Conservation (phyloP, 2,888 invertebrate genomes). For the Rhopalosiphum nymphaeae region DNA sequence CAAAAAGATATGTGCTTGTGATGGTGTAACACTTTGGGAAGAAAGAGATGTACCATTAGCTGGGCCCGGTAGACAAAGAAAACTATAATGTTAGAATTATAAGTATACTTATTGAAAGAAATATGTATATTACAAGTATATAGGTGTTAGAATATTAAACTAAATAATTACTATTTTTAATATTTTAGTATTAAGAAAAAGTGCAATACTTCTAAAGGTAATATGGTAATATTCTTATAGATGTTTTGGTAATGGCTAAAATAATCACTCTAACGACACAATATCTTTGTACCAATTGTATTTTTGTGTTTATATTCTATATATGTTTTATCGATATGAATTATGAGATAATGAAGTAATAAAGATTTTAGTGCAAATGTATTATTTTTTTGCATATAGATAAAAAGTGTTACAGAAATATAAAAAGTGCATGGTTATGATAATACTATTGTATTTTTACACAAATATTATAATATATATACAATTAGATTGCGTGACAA, state of each 20-base stretch:
- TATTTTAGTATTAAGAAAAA: slow-evolving; percentile 12
- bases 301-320: not conserved
- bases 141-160: not conserved
- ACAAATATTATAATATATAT: not conserved
- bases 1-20: slow-evolving; percentile 90
- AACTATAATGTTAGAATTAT: slow-evolving; percentile 16
- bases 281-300: not conserved
- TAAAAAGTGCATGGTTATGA: not conserved
- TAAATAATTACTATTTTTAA: slow-evolving; percentile 20
- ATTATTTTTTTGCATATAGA: not conserved
- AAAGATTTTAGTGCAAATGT: not conserved
- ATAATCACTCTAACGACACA: not conserved
- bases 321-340: not conserved
- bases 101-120: not conserved
- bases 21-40: slow-evolving; percentile 91
- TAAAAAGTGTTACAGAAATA: not conserved
- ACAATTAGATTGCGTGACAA: not conserved
- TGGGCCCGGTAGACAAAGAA: slow-evolving; percentile 68
- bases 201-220: slow-evolving; percentile 22
- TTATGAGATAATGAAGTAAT: not conserved
- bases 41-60: slow-evolving; percentile 78
- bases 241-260: not conserved
- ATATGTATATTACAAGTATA: not conserved
- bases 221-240: slow-evolving; percentile 13
- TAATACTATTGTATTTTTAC: not conserved